Conservation (phyloP, 2,113 vertebrate species). For the Gallinago undulata region DNA sequence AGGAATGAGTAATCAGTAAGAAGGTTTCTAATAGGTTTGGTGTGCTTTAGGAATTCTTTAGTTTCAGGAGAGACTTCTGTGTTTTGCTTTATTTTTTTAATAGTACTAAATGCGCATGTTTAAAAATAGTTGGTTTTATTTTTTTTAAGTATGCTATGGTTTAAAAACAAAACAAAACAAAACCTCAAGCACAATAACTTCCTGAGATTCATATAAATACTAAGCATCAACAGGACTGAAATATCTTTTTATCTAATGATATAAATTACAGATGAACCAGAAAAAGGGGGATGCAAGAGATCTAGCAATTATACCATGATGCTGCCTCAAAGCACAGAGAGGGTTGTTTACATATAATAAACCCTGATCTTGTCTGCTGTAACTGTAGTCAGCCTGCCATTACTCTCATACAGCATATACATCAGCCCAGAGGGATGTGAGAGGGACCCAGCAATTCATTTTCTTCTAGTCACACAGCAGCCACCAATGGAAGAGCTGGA, state of each 20-base stretch:
- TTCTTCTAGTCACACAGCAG: neutral
- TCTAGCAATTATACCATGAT: neutral
- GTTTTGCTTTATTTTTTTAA: neutral
- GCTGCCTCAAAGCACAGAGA: neutral
- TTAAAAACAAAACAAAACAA: neutral
- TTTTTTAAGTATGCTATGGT: neutral
- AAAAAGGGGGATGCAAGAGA: neutral
- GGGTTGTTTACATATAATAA: neutral
- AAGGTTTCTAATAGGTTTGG: neutral
- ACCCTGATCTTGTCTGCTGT: neutral
- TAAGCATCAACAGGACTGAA: neutral
- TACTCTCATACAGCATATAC: neutral
- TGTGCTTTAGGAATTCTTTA: neutral
- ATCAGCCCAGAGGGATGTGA: neutral
- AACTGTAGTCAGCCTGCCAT: neutral
- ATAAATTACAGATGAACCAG: slow-evolving; percentile 13
- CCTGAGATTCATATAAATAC: neutral
- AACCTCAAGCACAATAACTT: neutral
- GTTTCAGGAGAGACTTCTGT: neutral
- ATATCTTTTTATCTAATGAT: neutral
- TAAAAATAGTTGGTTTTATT: neutral
- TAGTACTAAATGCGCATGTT: neutral
- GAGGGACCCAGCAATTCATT: neutral
- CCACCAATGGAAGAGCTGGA: neutral
- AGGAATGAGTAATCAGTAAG: neutral